Evolutionary conservation across 1,140 invertebrate species (phyloP), one percentile per base, ranked within the genome.

Genomic region (Aphelinus certus): DNA sequence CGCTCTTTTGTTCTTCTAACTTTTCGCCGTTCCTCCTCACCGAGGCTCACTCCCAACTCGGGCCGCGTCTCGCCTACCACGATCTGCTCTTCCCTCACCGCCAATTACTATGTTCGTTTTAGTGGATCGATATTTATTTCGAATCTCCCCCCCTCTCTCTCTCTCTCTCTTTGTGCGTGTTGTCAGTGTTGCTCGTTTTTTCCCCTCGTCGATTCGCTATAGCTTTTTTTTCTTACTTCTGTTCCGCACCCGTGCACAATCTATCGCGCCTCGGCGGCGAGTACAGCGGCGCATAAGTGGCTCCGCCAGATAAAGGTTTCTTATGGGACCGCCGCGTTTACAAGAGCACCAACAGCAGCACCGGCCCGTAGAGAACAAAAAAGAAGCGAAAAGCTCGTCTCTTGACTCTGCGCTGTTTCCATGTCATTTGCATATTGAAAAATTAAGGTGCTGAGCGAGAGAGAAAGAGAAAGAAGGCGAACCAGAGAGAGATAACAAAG

Each of bases 381-480:
- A 55, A 64, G 42, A 9, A 71, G 61, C 55, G 45, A 53, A n/a
- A 26, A 26, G 26, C 7, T 60, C 46, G 58, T 7, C 47, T 51
- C 7, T 10, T 26, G 49, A n/a, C 26, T 26, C 48, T 63, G 6
- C 9, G 7, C 2, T 66, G 3, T 71, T 49, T 47, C 62, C n/a
- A 45, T 43, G 61, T 42, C 51, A 73, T 73, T 73, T 73, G 71
- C 71, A 73, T 73, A 64, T 73, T 73, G 69, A 71, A 71, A 71
- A 71, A 71, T 71, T 45, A 43, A 45, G 56, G 43, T 45, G 68
- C 3, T 62, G 26, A 26, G 6, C 6, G 46, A 63, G 6, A 63
- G 7, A 60, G 57, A 60, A 53, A 53, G 26, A 60, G 26, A 26
- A 26, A 60, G 26, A 10, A 60, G 57, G 26, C 7, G 26, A 60